Percentiles rank a stretch among this genome's conserved stretches.
Evolutionary conservation across 2,888 invertebrate species (phyloP).

Genomic region (Isotomurus palustris): DNA sequence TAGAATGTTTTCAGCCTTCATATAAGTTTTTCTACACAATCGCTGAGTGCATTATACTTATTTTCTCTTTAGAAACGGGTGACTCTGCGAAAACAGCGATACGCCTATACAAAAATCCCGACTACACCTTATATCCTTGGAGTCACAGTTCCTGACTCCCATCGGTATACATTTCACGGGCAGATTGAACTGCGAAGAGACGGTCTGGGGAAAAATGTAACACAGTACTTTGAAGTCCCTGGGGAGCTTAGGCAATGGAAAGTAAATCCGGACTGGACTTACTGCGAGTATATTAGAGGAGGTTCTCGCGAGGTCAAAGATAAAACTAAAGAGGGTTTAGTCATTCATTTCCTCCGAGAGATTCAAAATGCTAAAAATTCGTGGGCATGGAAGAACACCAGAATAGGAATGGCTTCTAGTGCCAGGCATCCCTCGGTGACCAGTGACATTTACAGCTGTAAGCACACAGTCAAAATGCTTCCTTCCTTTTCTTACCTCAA

Average conservation of each 20-base stretch:
- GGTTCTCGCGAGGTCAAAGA: constrained; percentile 63
- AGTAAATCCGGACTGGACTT: constrained; percentile 44
- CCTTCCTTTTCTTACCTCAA: not conserved
- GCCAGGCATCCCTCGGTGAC: constrained; percentile 8
- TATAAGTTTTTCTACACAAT: no score
- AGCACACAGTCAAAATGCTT: constrained; percentile 6
- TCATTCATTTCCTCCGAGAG: constrained; percentile 71
- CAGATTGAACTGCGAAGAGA: constrained; percentile 72
- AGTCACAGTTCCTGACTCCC: constrained; percentile 68
- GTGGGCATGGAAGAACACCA: constrained; percentile 40
- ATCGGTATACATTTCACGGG: constrained; percentile 66
- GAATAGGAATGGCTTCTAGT: constrained; percentile 12
- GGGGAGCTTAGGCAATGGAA: constrained; percentile 37
- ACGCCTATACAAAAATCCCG: constrained; percentile 74
- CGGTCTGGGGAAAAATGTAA: constrained; percentile 47
- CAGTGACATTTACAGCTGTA: constrained; percentile 37
- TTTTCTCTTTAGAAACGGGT: constrained; percentile 67
- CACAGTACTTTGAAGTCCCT: constrained; percentile 23
- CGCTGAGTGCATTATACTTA: not conserved
- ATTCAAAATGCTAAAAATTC: constrained; percentile 58
- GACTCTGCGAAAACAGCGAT: constrained; percentile 69
- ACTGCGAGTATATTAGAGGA: constrained; percentile 39
- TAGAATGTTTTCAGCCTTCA: not conserved
- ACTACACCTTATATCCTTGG: constrained; percentile 85
- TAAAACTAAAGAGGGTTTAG: constrained; percentile 65